Evolutionary conservation across 1,140 invertebrate genomes (phyloP), one percentile per base, ranked within the genome.

Genomic region (Tenebrio molitor): DNA sequence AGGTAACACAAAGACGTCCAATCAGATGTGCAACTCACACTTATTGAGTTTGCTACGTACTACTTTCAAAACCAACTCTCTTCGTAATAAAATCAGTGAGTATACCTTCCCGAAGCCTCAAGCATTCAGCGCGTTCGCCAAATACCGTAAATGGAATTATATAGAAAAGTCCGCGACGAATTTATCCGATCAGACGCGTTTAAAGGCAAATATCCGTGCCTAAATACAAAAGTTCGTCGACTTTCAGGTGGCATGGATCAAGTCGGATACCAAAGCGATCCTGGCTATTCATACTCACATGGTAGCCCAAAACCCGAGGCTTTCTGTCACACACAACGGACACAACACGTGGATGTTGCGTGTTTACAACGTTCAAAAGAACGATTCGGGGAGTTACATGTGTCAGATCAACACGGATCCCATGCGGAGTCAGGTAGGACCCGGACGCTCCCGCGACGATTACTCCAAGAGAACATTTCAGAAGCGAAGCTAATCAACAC

Each of bases 401-500:
- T 96, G 94, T 83, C 95, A 96, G 84, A 91, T 97, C 75, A 96
- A 96, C 82, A 96, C 94, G 1, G 93, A 95, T 79, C 95, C 95
- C 2, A 95, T 95, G 93, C 89, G 91, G 78, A 93, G 91, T 83
- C 93, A 95, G 89, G 93, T 95, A 84, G 64, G 50, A 29, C 8
- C 25, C 8, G 25, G 8, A 29, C 25, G 7, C 8, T 62, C 25
- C 23, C 12, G 21, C 53, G n/a, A 15, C 25, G 16, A 34, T 39
- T 65, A 41, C 19, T 65, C 17, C 33, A 65, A 65, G 33, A 2
- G 10, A 50, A 17, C 16, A n/a, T 63, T 63, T 63, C 33, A 63
- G 58, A 63, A 63, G 10, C 16, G 58, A 63, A 63, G 62, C 21
- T 39, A 65, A 65, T 16, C 62, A 34, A 36, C n/a, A 65, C 36